Conservation (phyloP, 2,888 invertebrate genomes). For the Syrista parreyssii region DNA sequence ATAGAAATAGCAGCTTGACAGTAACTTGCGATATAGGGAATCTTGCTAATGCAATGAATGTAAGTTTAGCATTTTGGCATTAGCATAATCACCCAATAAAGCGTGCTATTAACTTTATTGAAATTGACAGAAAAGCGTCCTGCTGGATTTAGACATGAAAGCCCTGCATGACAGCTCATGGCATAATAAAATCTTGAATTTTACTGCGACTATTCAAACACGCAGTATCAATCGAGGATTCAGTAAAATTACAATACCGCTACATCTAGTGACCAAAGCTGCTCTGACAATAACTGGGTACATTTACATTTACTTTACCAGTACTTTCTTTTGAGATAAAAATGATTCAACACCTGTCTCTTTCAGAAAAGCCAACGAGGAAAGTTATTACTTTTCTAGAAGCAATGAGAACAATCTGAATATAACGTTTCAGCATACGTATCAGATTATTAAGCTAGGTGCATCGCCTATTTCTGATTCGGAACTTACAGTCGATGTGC, state of each 20-base stretch:
- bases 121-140: constrained; percentile 38
- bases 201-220: constrained; percentile 34
- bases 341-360: not conserved
- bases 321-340: not conserved
- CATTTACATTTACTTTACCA: constrained; percentile 9
- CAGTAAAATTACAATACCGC: constrained; percentile 18
- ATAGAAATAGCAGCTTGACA: constrained; percentile 17
- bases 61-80: constrained; percentile 21
- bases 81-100: not conserved
- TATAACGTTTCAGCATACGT: constrained; percentile 46
- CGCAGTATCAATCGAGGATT: constrained; percentile 37
- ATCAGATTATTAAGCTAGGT: constrained; percentile 47
- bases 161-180: constrained; percentile 30
- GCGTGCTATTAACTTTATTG: not conserved
- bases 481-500: constrained; percentile 37
- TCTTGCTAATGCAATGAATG: constrained; percentile 39
- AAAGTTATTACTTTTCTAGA: constrained; percentile 36
- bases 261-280: constrained; percentile 37
- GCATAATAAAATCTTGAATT: constrained; percentile 14
- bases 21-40: constrained; percentile 47
- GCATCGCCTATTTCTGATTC: constrained; percentile 40
- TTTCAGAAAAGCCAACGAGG: constrained; percentile 43
- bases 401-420: constrained; percentile 26
- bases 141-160: constrained; percentile 49
- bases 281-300: constrained; percentile 46